Evolutionary conservation across 2,113 vertebrate species (phyloP).

Genomic region (Collichthys lucidus): DNA sequence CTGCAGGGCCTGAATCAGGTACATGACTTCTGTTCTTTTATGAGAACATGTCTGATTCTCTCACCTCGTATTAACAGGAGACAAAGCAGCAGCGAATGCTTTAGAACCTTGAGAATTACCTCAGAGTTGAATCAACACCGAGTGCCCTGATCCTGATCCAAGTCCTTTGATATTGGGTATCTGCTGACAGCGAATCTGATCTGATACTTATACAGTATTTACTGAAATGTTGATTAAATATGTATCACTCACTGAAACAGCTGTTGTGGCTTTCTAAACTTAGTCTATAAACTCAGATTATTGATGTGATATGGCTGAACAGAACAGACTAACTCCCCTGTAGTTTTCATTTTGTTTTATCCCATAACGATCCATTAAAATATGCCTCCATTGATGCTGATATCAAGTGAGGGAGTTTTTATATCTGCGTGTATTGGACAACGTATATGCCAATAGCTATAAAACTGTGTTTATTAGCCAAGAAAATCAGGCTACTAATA

Average conservation of each 20-base stretch:
- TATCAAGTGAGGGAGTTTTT: too few species aligned
- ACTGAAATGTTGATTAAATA: neutral
- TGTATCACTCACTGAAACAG: neutral
- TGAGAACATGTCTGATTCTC: slow-evolving; percentile 61
- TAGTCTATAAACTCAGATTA: neutral
- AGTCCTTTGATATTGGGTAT: neutral
- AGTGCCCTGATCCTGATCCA: neutral
- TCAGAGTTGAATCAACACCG: slow-evolving; percentile 21
- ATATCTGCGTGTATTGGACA: too few species aligned
- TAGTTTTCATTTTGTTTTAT: neutral
- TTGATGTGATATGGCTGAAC: neutral
- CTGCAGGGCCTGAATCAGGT: slow-evolving; percentile 34
- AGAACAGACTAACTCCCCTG: neutral
- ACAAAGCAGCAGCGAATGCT: slow-evolving; percentile 23
- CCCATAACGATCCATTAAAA: neutral
- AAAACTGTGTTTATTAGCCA: too few species aligned
- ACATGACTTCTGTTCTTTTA: slow-evolving; percentile 21
- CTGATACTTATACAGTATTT: neutral
- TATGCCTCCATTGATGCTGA: too few species aligned
- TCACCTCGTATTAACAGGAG: neutral
- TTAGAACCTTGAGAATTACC: neutral
- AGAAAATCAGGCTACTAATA: too few species aligned
- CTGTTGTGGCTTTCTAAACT: neutral
- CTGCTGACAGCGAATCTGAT: neutral
- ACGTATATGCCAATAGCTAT: too few species aligned